Evolutionary conservation across 2,113 vertebrate genomes (phyloP).

Genomic region (Capricornis sumatraensis): DNA sequence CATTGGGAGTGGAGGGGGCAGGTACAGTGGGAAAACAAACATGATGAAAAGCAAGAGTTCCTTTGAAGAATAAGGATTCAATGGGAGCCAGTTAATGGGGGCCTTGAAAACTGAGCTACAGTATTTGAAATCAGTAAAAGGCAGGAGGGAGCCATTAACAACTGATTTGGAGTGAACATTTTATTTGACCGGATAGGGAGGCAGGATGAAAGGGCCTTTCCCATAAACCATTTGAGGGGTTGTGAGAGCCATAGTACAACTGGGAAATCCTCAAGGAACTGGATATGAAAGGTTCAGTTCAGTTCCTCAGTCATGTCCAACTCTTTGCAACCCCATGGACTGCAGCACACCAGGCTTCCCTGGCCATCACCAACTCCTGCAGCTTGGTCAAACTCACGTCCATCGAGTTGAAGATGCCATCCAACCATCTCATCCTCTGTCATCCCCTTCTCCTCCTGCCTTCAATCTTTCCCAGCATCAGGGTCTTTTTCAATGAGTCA

Average conservation of each 20-base stretch:
- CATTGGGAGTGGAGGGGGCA: not conserved
- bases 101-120: not conserved
- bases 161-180: not conserved
- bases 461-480: not conserved
- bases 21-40: not conserved
- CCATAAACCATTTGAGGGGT: not conserved
- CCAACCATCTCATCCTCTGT: not conserved
- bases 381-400: not conserved
- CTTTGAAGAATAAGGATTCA: not conserved
- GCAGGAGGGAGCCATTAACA: too few species aligned
- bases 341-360: not conserved
- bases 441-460: not conserved
- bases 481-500: not conserved
- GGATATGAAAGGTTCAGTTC: not conserved
- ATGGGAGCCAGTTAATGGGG: accelerated
- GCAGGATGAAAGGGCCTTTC: not conserved
- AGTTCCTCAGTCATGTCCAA: not conserved
- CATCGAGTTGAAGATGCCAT: not conserved
- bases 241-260: not conserved
- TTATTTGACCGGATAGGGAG: not conserved
- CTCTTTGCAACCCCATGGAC: not conserved
- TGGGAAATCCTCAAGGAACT: not conserved
- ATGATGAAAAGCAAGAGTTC: not conserved
- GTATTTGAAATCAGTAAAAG: not conserved
- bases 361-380: not conserved